phyloP scores from a whole-genome alignment of 2,888 invertebrate species.

The Acronicta psi region DNA sequence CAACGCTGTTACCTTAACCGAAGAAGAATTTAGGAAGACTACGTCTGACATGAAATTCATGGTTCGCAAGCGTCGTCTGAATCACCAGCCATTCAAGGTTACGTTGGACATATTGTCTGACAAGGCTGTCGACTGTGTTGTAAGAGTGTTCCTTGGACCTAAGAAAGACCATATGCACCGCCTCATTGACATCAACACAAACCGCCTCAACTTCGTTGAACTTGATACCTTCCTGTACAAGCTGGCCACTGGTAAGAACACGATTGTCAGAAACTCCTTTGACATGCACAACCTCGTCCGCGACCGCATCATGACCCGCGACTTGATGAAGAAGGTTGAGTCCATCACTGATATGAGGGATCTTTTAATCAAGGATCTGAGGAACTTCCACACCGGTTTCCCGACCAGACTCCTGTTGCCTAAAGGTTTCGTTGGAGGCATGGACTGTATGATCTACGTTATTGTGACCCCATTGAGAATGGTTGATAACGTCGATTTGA shows the following conservation, averaged over 20 bases:
- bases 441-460: slow-evolving; percentile 90
- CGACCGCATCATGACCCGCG: slow-evolving; percentile 91
- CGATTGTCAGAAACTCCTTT: slow-evolving; percentile 89
- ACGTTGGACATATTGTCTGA: slow-evolving; percentile 89
- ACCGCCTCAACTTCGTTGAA: slow-evolving; percentile 91
- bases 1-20: slow-evolving; percentile 87
- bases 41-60: slow-evolving; percentile 84
- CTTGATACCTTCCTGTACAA: slow-evolving; percentile 90
- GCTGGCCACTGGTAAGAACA: slow-evolving; percentile 90
- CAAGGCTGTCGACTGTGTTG: slow-evolving; percentile 88
- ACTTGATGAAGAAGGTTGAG: slow-evolving; percentile 90
- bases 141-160: slow-evolving; percentile 92
- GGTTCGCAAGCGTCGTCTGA: slow-evolving; percentile 90
- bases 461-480: slow-evolving; percentile 88
- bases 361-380: slow-evolving; percentile 73
- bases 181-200: slow-evolving; percentile 87
- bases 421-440: slow-evolving; percentile 91
- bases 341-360: slow-evolving; percentile 82
- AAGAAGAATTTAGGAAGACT: slow-evolving; percentile 83
- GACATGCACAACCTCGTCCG: slow-evolving; percentile 91
- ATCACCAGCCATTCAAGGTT: slow-evolving; percentile 90
- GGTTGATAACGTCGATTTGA: slow-evolving; percentile 77
- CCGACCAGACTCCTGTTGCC: slow-evolving; percentile 92
- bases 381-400: slow-evolving; percentile 90
- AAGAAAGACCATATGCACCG: slow-evolving; percentile 90